Evolutionary conservation across 1,140 invertebrate genomes (phyloP).

Genomic region (Drosophila parvula): DNA sequence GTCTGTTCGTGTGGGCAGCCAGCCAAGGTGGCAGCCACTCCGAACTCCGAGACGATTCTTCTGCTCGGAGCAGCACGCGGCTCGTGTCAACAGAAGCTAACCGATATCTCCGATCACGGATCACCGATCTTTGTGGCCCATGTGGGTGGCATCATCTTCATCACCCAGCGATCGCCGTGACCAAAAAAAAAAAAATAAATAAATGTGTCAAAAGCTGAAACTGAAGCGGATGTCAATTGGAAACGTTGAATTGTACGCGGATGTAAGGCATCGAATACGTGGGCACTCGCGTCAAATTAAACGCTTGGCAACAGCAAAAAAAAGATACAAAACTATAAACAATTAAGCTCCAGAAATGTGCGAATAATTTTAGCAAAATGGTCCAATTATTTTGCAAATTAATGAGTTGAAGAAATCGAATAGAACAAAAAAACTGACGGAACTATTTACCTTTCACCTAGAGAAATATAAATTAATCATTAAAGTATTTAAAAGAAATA

Average conservation of each 20-base stretch:
- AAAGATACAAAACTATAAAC: background rate
- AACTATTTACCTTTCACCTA: constrained; percentile 14
- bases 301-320: constrained; percentile 25
- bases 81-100: constrained; percentile 49
- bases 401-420: background rate
- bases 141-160: constrained; percentile 54
- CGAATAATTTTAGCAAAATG: constrained; percentile 18
- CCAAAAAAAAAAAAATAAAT: constrained; percentile 41
- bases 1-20: constrained; percentile 53
- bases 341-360: background rate
- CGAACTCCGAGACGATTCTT: constrained; percentile 18
- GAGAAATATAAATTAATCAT: constrained; percentile 3
- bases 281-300: constrained; percentile 1
- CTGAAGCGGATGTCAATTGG: constrained; percentile 78
- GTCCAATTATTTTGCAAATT: constrained; percentile 6
- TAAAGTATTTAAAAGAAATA: background rate
- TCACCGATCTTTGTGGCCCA: background rate
- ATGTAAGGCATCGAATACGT: constrained; percentile 48
- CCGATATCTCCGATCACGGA: background rate
- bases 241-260: constrained; percentile 58
- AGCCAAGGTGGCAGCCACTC: constrained; percentile 39
- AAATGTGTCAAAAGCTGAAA: constrained; percentile 79
- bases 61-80: constrained; percentile 47
- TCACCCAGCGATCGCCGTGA: constrained; percentile 20
- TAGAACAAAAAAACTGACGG: background rate